phyloP scores from a whole-genome alignment of 2,797 vertebrate species.

The Sebastes vulpes region DNA sequence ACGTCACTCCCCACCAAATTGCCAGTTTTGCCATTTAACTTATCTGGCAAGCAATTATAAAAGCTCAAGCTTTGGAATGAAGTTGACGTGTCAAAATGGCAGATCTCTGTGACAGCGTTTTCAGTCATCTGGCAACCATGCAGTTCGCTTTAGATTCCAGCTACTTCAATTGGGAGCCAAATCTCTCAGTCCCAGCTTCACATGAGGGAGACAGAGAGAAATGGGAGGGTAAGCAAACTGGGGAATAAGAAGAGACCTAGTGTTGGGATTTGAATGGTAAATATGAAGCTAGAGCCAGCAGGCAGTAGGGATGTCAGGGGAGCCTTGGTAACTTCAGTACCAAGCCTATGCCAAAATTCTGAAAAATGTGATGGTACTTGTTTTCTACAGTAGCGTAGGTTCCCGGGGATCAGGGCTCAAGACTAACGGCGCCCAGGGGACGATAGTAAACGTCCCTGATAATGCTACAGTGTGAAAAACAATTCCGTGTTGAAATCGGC shows the following conservation, averaged over 20 bases:
- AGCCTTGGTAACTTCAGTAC: too few relatives aligned
- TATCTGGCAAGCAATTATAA: constrained; percentile 13
- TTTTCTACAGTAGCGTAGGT: too few relatives aligned
- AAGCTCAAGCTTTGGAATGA: background rate
- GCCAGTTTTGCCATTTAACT: constrained; percentile 10
- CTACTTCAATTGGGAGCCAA: background rate
- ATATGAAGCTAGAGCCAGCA: background rate
- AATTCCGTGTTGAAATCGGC: too few relatives aligned
- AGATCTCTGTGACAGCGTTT: constrained; percentile 5
- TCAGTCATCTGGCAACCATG: constrained; percentile 1
- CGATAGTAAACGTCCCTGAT: background rate
- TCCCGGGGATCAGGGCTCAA: background rate
- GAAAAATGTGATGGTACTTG: too few relatives aligned
- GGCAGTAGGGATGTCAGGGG: too few relatives aligned
- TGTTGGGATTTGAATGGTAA: background rate
- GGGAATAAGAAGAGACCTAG: background rate
- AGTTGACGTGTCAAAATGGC: constrained; percentile 15
- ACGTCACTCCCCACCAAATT: background rate
- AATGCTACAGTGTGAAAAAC: too few relatives aligned
- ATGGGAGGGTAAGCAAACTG: background rate
- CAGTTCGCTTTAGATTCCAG: constrained; percentile 3
- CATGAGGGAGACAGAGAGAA: background rate
- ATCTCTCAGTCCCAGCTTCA: background rate
- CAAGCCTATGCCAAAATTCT: too few relatives aligned
- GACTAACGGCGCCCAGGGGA: background rate